Conservation (phyloP, 2,797 vertebrate genomes). For the Tinamus major region DNA sequence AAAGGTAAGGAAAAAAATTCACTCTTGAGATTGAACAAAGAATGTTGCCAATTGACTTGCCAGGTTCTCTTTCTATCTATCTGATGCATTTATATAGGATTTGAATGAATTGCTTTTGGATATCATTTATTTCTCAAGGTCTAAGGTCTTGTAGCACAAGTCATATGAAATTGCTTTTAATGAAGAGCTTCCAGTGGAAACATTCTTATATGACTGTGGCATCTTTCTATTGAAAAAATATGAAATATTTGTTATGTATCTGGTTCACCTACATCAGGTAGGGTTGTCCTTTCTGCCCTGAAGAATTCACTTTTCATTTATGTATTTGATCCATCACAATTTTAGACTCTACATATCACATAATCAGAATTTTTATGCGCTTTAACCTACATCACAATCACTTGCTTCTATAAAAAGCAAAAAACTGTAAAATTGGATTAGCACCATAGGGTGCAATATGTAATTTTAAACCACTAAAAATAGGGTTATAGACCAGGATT, state of each 20-base stretch:
- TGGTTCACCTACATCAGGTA: slow-evolving; percentile 9
- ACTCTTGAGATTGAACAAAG: not conserved
- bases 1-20: not conserved
- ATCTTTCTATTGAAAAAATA: not conserved
- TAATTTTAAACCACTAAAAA: slow-evolving; percentile 3
- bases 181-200: not conserved
- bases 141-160: not conserved
- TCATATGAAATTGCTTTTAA: not conserved
- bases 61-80: not conserved
- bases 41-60: not conserved
- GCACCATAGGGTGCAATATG: not conserved
- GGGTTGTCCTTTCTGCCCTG: slow-evolving; percentile 12
- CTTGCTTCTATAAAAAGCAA: slow-evolving; percentile 10
- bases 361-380: slow-evolving; percentile 34
- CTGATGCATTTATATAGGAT: not conserved
- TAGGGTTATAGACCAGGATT: not conserved
- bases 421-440: slow-evolving; percentile 50
- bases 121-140: not conserved
- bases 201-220: not conserved
- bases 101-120: not conserved
- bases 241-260: slow-evolving; percentile 26
- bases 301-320: slow-evolving; percentile 27
- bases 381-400: not conserved
- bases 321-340: not conserved
- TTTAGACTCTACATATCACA: not conserved